Base-by-base conservation (phyloP, 2,797 vertebrate species). In the Danionella dracula region DNA sequence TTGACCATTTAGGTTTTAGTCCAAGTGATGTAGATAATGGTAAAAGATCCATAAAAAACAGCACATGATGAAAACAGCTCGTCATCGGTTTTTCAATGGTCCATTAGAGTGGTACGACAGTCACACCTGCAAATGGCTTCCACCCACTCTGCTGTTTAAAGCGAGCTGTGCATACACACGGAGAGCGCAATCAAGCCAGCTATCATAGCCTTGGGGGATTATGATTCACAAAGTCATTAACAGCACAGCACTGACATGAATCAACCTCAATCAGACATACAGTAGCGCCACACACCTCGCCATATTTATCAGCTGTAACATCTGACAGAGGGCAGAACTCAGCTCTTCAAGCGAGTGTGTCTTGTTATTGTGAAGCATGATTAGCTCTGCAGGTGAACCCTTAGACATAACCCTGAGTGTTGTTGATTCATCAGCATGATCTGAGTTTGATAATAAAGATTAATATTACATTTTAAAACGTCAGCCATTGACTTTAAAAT, bases 191-290 rank as follows among this genome's bases (percentile, higher is more conserved):
- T 57, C 37, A 57, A 38, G 59, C 4, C 2, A 66, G 69, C 66
- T 64, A 69, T 69, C 74, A 72, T 53, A 76, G 68, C 70, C 81
- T 69, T 74, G 80, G 83, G 76, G 80, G 79, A 79, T 40, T 71
- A 77, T 59, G 54, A 49, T 59, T 66, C 74, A 72, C 65, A 29
- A 71, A 76, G 80, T 72, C 68, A 73, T 66, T 23, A 38, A 79
- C 20, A 53, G 67, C 61, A 79, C 20, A 53, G 65, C 61, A 5
- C 51, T 78, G 78, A 82, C 80, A 81, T 67, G 38, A 48, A 66
- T 76, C 81, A 82, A 78, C 75, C 80, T 78, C 56, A 49, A 57
- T 75, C 66, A 71, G 79, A 81, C 40, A 57, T 71, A 79, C 76
- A 15, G 76, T 76, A 81, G 76, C 77, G 38, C 49, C 76, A 71